phyloP scores from a whole-genome alignment of 92 coral and sea anemone species.

The Montipora capitata region DNA sequence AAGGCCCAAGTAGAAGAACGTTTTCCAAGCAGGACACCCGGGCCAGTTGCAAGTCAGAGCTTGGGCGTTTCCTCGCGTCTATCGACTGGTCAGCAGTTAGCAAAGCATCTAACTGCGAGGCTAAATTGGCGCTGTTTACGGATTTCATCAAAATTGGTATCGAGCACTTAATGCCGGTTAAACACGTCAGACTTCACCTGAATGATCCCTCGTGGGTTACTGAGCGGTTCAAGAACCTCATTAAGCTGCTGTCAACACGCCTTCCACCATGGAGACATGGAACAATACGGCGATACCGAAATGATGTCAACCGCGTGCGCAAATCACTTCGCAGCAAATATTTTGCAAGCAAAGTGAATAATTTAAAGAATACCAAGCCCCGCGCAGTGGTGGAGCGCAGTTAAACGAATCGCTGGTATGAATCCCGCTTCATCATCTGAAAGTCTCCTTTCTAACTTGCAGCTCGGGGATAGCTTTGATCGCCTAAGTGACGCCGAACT shows the following conservation, averaged over 20 bases:
- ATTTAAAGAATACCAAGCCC: slow-evolving; percentile 55
- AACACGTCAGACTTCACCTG: slow-evolving; percentile 23
- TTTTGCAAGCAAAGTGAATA: slow-evolving; percentile 28
- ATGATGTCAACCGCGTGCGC: slow-evolving; percentile 61
- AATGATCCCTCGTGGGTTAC: slow-evolving; percentile 67
- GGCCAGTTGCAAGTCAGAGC: slow-evolving; percentile 11
- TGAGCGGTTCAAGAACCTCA: slow-evolving; percentile 57
- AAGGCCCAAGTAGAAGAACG: slow-evolving; percentile 19
- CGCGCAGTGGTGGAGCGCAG: slow-evolving; percentile 70
- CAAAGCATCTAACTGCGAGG: slow-evolving; percentile 30
- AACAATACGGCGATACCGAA: slow-evolving; percentile 40
- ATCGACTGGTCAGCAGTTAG: slow-evolving; percentile 67
- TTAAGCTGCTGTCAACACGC: slow-evolving; percentile 61
- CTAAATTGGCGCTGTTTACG: slow-evolving; percentile 27
- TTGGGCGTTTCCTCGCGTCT: slow-evolving; percentile 42
- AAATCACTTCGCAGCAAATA: slow-evolving; percentile 17
- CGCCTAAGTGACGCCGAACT: neutral
- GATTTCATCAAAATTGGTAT: slow-evolving; percentile 59
- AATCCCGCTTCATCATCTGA: neutral
- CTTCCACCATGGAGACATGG: slow-evolving; percentile 17
- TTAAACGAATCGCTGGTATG: slow-evolving; percentile 20
- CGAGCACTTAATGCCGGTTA: slow-evolving; percentile 57
- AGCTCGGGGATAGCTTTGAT: neutral
- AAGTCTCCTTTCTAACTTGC: neutral
- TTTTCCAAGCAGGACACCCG: slow-evolving; percentile 25